These are phyloP conservation scores for Sebastes vulpes DNA, from an alignment of 2,797 vertebrate species.

Conservation along the genomic window DNA sequence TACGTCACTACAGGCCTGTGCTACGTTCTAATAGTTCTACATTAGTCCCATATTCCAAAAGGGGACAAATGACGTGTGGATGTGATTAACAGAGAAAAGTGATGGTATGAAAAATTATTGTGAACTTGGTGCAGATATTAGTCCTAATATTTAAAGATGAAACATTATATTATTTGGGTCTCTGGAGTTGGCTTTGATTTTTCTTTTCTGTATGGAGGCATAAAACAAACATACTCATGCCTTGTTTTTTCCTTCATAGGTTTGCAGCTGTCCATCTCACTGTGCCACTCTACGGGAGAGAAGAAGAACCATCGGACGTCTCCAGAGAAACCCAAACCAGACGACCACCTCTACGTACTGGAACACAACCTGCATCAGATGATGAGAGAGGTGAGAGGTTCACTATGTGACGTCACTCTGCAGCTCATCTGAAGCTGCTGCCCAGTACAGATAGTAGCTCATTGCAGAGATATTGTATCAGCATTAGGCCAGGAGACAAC, in stretches of 20 bases:
- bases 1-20: background rate
- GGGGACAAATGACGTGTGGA: too few species aligned
- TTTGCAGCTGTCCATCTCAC: conserved; percentile 95
- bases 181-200: background rate
- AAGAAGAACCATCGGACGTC: conserved; percentile 91
- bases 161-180: background rate
- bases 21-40: background rate
- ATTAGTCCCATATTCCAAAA: too few species aligned
- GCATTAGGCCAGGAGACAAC: background rate
- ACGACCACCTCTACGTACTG: conserved; percentile 96
- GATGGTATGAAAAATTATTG: background rate
- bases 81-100: background rate
- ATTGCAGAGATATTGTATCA: background rate
- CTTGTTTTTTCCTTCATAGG: conserved; percentile 74
- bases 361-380: conserved; percentile 98
- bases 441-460: background rate
- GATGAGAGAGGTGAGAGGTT: conserved; percentile 93
- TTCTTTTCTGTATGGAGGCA: background rate
- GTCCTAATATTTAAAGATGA: background rate
- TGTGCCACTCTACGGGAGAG: conserved; percentile 95
- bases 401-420: background rate
- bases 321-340: conserved; percentile 91
- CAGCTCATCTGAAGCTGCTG: background rate
- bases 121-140: background rate
- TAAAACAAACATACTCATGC: background rate